Base-by-base conservation (phyloP, 2,888 invertebrate species). In the Blastobasis adustella region DNA sequence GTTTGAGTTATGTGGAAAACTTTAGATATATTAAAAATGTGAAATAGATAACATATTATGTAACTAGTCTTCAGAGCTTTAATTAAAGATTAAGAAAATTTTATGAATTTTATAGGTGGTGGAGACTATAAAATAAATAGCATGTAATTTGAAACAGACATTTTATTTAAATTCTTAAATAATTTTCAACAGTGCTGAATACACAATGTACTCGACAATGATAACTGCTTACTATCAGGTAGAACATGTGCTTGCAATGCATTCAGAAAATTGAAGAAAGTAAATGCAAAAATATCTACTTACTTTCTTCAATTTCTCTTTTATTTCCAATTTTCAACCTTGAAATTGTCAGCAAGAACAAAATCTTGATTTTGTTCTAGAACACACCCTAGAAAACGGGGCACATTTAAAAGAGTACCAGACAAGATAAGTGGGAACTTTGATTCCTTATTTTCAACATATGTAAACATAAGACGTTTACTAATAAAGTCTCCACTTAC, bases 341-440 rank as follows among this genome's bases (percentile, higher is more conserved):
- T 66, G 59, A 82, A 82, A 37, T 59, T 55, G 23, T 75, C 62
- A 4, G 88, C 88, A 9, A 87, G 52, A 49, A 59, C 44, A 65
- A 89, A 86, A 9, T 75, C 63, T 45, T 67, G 61, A 50, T 89
- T 74, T 70, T 92, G 90, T 77, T 96, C 96, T 49, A 96, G 82
- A 49, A 93, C 75, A 67, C 95, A 94, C 0, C 90, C 95, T 49
- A 96, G 80, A 36, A 96, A 73, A 67, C 91, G 92, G 0, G 94
- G 93, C n/a, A 94, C 90, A 76, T 93, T 93, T 10, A 96, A 69
- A 45, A 95, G 78, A 36, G 92, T 92, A 10, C 96, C 96, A 6
- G 93, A 92, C 54, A 96, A 82, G 41, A 95, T 72, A 65, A 91
- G 89, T 7, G 94, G 90, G 71, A 93, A 96, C 46, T 89, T 84